A percentile compares a stretch with the other conserved stretches of the same genome.
Conservation (phyloP, 2,888 invertebrate genomes). For the Alloscopus bannaensis region DNA sequence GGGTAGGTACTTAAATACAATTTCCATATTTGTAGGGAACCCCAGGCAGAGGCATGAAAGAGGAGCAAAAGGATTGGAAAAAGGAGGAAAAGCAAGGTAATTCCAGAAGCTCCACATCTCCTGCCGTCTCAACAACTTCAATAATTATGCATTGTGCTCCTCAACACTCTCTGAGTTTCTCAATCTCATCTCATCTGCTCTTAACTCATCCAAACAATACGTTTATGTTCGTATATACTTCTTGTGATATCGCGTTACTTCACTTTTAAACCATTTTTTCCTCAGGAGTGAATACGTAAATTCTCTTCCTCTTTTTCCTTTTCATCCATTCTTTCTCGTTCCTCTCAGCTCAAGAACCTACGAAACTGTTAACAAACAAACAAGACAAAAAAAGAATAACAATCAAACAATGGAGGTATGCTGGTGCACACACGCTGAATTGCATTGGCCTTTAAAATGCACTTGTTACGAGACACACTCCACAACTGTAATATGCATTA, state of each 20-base stretch:
- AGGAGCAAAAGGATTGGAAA: constrained; percentile 12
- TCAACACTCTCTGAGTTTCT: constrained; percentile 4
- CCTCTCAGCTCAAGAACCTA: constrained; percentile 24
- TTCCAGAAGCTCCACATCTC: constrained; percentile 61
- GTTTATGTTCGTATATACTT: constrained; percentile 19
- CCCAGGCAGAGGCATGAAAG: constrained; percentile 38
- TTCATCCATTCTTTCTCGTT: constrained; percentile 24
- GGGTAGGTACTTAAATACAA: constrained; percentile 29
- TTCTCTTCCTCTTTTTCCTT: constrained; percentile 28
- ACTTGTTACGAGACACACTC: neutral
- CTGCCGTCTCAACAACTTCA: constrained; percentile 57
- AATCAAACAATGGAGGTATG: constrained; percentile 50
- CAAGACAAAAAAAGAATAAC: constrained; percentile 40
- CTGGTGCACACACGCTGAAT: constrained; percentile 35
- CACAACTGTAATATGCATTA: neutral
- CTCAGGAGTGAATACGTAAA: neutral
- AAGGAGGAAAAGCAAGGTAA: constrained; percentile 32
- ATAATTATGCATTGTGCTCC: constrained; percentile 56
- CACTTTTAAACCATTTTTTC: neutral
- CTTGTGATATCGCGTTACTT: neutral
- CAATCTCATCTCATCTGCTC: constrained; percentile 11
- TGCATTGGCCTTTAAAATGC: neutral
- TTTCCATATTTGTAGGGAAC: constrained; percentile 55
- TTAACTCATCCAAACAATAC: constrained; percentile 45
- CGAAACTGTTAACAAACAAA: constrained; percentile 32